phyloP scores from a whole-genome alignment of 53 echinoderm and acorn worm species.

The Antedon mediterranea region DNA sequence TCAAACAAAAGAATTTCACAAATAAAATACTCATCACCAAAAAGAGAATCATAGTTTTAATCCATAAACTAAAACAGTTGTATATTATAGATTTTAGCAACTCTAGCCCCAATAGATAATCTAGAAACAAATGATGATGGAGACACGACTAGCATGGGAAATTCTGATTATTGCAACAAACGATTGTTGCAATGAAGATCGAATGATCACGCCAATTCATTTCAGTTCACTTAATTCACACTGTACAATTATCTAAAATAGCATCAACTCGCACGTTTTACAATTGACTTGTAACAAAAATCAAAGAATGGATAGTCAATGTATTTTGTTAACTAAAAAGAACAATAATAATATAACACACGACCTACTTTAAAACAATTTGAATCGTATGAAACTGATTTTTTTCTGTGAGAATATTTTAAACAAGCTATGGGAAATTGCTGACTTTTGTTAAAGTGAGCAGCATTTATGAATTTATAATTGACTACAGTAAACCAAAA shows the following conservation, averaged over 20 bases:
- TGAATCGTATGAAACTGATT: not conserved
- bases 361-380: not conserved
- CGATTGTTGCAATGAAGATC: not conserved
- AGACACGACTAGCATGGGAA: not conserved
- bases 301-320: not conserved
- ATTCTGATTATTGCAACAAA: not conserved
- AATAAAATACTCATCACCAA: not conserved
- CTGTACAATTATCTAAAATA: not conserved
- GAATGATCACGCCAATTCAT: not conserved
- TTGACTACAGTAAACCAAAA: too few relatives aligned
- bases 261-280: not conserved
- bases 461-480: too few relatives aligned
- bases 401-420: not conserved
- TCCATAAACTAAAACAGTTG: not conserved
- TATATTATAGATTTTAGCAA: not conserved
- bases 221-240: not conserved
- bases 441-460: too few relatives aligned
- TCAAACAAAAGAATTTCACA: not conserved
- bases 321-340: not conserved
- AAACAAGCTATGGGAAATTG: too few relatives aligned
- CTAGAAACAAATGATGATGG: not conserved
- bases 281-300: not conserved
- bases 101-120: not conserved
- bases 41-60: not conserved
- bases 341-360: not conserved